A percentile compares a stretch with the other conserved stretches of the same genome.
Conservation (phyloP, 2,113 vertebrate genomes). For the Trichechus manatus region DNA sequence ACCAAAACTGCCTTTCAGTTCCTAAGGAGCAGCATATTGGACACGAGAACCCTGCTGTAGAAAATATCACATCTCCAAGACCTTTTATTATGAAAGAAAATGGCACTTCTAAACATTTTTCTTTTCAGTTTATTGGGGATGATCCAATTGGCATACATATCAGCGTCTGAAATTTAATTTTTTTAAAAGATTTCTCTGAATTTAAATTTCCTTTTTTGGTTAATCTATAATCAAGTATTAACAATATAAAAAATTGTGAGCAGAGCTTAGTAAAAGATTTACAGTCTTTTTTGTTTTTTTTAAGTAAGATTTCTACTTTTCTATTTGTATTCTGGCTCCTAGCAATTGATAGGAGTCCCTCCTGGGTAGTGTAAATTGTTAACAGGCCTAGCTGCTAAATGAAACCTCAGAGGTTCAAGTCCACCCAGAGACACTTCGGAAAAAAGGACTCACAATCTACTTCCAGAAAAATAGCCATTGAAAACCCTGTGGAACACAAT, state of each 20-base stretch:
- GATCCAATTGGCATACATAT: background rate
- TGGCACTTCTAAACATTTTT: background rate
- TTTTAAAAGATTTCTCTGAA: background rate
- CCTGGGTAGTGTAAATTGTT: background rate
- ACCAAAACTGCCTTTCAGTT: background rate
- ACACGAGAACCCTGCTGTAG: background rate
- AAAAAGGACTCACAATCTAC: background rate
- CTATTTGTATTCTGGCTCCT: slow-evolving; percentile 41
- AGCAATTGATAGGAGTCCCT: background rate
- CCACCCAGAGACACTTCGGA: background rate
- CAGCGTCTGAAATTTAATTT: background rate
- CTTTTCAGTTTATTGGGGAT: background rate
- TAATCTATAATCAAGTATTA: background rate
- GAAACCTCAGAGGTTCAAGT: background rate
- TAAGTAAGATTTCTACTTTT: slow-evolving; percentile 25
- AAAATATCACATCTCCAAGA: background rate
- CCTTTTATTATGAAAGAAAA: background rate
- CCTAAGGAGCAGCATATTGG: background rate
- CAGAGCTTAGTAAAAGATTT: background rate
- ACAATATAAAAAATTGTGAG: background rate
- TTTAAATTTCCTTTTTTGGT: slow-evolving; percentile 30
- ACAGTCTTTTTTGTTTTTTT: background rate
- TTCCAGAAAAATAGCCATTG: background rate
- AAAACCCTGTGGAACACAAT: background rate
- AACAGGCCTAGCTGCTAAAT: background rate